Conservation (phyloP, 1,140 invertebrate genomes). For the Lepidurus apus region DNA sequence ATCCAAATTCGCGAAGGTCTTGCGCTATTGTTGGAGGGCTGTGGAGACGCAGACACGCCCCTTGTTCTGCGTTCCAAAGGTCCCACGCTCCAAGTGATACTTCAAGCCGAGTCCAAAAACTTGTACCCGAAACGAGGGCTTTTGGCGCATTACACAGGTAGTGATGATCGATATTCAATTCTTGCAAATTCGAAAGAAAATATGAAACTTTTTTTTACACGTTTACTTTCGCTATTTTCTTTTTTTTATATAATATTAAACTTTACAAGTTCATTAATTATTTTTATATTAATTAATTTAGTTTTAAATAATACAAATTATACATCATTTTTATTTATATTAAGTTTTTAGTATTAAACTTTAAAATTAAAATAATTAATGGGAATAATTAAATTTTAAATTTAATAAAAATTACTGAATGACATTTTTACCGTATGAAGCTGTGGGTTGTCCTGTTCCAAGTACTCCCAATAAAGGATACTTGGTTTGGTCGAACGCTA, state of each 20-base stretch:
- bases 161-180: not conserved
- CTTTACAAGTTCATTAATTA: too few relatives aligned
- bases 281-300: too few relatives aligned
- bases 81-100: constrained; percentile 24
- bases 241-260: too few relatives aligned
- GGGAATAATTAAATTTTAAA: too few relatives aligned
- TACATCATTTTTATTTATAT: too few relatives aligned
- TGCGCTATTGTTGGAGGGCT: constrained; percentile 24
- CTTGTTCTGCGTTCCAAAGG: constrained; percentile 1
- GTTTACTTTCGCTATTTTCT: too few relatives aligned
- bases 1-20: constrained; percentile 29
- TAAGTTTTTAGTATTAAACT: too few relatives aligned
- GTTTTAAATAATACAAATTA: too few relatives aligned
- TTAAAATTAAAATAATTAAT: too few relatives aligned
- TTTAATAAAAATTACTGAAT: too few relatives aligned
- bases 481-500: constrained; percentile 26
- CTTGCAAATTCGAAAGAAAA: too few relatives aligned
- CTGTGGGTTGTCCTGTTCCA: constrained; percentile 27
- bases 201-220: too few relatives aligned
- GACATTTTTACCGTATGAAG: not conserved
- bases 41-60: constrained; percentile 26
- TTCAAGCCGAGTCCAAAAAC: constrained; percentile 24
- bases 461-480: constrained; percentile 23
- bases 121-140: constrained; percentile 29
- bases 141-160: constrained; percentile 32